Base-by-base conservation (phyloP, 2,113 vertebrate genomes). In the Callipepla californica region DNA sequence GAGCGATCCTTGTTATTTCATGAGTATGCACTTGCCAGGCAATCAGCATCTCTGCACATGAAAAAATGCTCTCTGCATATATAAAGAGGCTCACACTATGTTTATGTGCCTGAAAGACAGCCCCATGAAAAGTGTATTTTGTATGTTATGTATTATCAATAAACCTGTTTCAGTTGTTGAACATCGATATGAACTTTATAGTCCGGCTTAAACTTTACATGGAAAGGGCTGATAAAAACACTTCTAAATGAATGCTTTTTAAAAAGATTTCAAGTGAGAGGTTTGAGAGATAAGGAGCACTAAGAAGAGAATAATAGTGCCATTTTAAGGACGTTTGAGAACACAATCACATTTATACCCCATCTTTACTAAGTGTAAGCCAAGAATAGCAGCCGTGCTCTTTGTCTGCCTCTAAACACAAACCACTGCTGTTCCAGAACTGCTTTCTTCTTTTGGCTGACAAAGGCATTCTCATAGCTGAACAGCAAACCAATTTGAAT, bases 181-280 rank as follows among this genome's bases (percentile, higher is more conserved):
- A 45, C 13, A 6, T 0, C 1, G 1, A 25, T 55, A 53, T 17
- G 30, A 4, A 0, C 59, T 94, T 72, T 0, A 0, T 59, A 34
- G 18, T 76, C 36, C 13, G 32, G 47, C 48, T 73, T 42, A 69
- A 82, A 57, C n/a, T 85, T 77, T 23, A 70, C n/a, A n/a, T 70
- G 59, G 55, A 19, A 70, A 74, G 9, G 72, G 50, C 36, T 57
- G 69, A 66, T 70, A 42, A 85, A 85, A 87, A 36, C 26, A 82
- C 50, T 38, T 83, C 25, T 34, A 76, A 74, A 62, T 40, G 36
- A 73, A 85, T 2, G 3, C 40, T 77, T 92, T 53, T 89, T 58
- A 11, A 76, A 65, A 89, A 87, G 16, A 61, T 28, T 17, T 87
- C 19, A 40, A 69, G n/a, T 58, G 55, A 82, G 55, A 85, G 40